Conservation (phyloP, 2,888 invertebrate species). For the Bellardia bayeri region DNA sequence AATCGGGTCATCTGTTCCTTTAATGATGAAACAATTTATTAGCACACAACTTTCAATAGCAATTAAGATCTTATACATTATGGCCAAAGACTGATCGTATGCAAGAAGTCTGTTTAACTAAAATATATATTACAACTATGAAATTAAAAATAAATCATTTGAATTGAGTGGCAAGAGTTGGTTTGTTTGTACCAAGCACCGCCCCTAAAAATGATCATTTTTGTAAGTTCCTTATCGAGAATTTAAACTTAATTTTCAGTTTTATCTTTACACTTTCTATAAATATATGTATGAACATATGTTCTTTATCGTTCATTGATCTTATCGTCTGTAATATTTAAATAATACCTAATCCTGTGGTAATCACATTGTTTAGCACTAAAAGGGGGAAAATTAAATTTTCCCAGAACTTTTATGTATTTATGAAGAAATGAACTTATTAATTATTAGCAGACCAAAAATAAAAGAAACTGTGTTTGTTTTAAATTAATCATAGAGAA, state of each 20-base stretch:
- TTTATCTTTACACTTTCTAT: background rate
- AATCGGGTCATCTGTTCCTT: too few species aligned
- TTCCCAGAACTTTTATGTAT: background rate
- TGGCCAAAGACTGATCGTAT: background rate
- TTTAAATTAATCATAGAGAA: background rate
- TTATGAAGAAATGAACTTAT: background rate
- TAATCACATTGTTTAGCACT: background rate
- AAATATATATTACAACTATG: background rate
- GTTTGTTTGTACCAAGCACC: too few species aligned
- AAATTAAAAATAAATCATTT: too few species aligned
- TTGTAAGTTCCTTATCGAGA: too few species aligned
- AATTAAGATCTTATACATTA: too few species aligned
- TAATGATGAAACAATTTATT: too few species aligned
- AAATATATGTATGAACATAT: background rate
- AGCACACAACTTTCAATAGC: too few species aligned
- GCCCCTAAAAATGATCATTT: too few species aligned
- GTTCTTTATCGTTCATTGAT: constrained; percentile 1
- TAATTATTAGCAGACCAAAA: background rate
- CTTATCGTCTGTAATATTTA: constrained; percentile 19
- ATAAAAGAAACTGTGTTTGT: background rate
- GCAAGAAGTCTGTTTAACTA: constrained; percentile 12
- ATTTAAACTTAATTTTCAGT: background rate
- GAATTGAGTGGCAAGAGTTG: too few species aligned
- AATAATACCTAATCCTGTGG: background rate
- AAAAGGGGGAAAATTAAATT: background rate